Base-by-base conservation (phyloP, 2,888 invertebrate species). In the Ametastegia equiseti region DNA sequence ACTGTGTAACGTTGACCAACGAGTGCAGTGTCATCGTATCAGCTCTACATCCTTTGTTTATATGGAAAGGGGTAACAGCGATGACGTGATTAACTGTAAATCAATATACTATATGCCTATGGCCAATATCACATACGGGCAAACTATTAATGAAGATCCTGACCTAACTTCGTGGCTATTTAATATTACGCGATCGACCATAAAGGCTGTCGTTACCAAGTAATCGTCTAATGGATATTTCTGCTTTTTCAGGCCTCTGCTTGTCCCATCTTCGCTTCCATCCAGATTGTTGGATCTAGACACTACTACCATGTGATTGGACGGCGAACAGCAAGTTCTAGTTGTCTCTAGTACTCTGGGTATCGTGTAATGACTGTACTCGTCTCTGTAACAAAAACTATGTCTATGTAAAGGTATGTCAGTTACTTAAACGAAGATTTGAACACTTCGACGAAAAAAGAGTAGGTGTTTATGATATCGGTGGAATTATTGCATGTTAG, bases 1-100 rank as follows among this genome's bases (percentile, higher is more conserved):
- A 75, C 54, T 54, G 54, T 75, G 36, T 75, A 54, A 75, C 54
- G 54, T 75, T 75, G 75, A 75, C 75, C 75, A 78, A 78, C 60
- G 27, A 78, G 27, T 78, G 78, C 78, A 63, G 63, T 60, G 60
- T 78, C 78, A 63, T 75, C 75, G 36, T 54, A 75, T 75, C 75
- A 75, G 50, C 65, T 67, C 71, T 71, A 71, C 71, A 71, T 47
- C 71, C 71, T 71, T 71, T 67, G 71, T 71, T 47, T 47, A 47
- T 75, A 75, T 23, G 75, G 36, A 54, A 54, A 36, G 19, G n/a
- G 36, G 39, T 78, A 78, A 78, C 78, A 78, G 63, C 63, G 27
- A 78, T 45, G 60, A 78, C 30, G 78, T 23, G 60, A 60, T 78
- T 27, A 60, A 78, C 42, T 78, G 57, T 63, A 60, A 78, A 78